Base-by-base conservation (phyloP, 2,113 vertebrate genomes). In the Alces alces region DNA sequence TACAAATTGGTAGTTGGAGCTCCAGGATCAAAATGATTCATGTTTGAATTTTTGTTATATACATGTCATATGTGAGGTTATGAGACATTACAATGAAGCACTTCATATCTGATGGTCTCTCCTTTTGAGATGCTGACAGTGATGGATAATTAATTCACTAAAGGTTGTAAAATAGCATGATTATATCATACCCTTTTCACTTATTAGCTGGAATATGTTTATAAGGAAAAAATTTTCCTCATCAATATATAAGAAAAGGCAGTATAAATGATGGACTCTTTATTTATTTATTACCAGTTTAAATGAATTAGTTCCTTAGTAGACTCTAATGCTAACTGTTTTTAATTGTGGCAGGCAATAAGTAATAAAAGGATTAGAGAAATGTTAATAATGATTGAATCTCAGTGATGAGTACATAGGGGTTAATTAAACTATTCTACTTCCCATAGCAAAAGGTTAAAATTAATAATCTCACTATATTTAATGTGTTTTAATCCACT, bases 51-150 rank as follows among this genome's bases (percentile, higher is more conserved):
- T 89, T 19, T 89, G 30, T 43, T 9, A 92, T 8, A 60, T 60
- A 89, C 3, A 84, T 92, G 84, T 96, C 30, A 39, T 30, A 64
- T 86, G 28, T 79, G 64, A 93, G 64, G 52, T 61, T 96, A 88
- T 64, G 50, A 70, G 21, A 6, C 14, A 88, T 57, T 79, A 61
- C 50, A 54, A 94, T 58, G 52, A 95, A 1, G 36, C 60, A 92
- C 45, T 80, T 61, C 66, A 33, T 58, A 8, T 76, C 45, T 50
- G 28, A 13, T 6, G 76, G 17, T 88, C 15, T 79, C 13, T 87
- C 36, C 61, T 87, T 94, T 73, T 92, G n/a, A 95, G 47, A 93
- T 97, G 50, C 15, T 95, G 50, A 93, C 33, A 91, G 30, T 73
- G 36, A 85, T 14, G 1, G 7, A 79, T 66, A 36, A 79, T 36